phyloP scores from a whole-genome alignment of 2,888 invertebrate genomes.

The Bedellia somnulentella region DNA sequence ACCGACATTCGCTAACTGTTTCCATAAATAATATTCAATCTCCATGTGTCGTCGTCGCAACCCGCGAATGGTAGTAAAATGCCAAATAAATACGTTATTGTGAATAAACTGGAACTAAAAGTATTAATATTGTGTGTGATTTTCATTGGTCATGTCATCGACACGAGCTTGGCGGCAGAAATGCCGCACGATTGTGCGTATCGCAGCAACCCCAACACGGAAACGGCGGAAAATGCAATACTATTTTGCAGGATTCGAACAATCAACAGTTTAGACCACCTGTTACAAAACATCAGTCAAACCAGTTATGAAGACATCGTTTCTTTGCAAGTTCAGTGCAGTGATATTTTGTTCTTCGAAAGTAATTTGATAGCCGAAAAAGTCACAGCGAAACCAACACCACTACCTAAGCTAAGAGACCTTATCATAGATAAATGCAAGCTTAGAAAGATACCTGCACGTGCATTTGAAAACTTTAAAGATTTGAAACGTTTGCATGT shows the following conservation, averaged over 20 bases:
- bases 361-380: slow-evolving; percentile 63
- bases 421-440: slow-evolving; percentile 75
- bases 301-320: slow-evolving; percentile 68
- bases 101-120: slow-evolving; percentile 44
- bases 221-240: slow-evolving; percentile 57
- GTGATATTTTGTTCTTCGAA: slow-evolving; percentile 74
- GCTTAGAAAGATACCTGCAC: slow-evolving; percentile 71
- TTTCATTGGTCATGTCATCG: slow-evolving; percentile 46
- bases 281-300: slow-evolving; percentile 70
- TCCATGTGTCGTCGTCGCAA: slow-evolving; percentile 33
- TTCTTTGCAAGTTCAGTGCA: slow-evolving; percentile 70
- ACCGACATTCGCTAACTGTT: slow-evolving; percentile 29
- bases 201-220: slow-evolving; percentile 61
- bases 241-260: slow-evolving; percentile 72
- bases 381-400: slow-evolving; percentile 51
- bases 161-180: slow-evolving; percentile 39
- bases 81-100: slow-evolving; percentile 46
- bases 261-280: slow-evolving; percentile 68
- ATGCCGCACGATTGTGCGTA: slow-evolving; percentile 73
- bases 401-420: slow-evolving; percentile 68
- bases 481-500: slow-evolving; percentile 69
- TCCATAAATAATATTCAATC: slow-evolving; percentile 47
- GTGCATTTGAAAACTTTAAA: slow-evolving; percentile 68
- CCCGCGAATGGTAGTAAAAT: slow-evolving; percentile 35
- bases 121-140: slow-evolving; percentile 54